phyloP scores from a whole-genome alignment of 2,797 vertebrate species.

The Euphonia xanthogaster region DNA sequence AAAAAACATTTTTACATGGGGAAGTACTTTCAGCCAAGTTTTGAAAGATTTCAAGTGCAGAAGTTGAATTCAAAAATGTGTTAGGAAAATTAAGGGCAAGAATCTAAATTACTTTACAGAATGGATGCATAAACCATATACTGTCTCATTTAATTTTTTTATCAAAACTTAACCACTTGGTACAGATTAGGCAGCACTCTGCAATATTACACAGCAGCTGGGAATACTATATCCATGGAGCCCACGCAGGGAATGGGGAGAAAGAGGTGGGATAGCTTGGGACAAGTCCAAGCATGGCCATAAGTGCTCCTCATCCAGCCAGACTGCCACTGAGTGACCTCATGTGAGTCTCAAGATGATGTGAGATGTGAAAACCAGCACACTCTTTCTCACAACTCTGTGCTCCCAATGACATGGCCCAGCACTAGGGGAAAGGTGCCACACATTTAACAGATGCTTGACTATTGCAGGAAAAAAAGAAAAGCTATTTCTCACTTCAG shows the following conservation, averaged over 20 bases:
- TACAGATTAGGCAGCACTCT: conserved; percentile 11
- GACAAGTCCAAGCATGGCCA: neutral
- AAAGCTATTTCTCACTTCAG: neutral
- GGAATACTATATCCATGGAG: neutral
- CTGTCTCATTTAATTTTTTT: conserved; percentile 12
- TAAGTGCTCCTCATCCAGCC: neutral
- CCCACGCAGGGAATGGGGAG: neutral
- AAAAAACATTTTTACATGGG: neutral
- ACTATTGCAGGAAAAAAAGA: neutral
- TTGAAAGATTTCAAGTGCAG: neutral
- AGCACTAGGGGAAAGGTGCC: neutral
- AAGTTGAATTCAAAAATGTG: neutral
- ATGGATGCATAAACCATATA: neutral
- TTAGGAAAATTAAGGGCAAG: neutral
- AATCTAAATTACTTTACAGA: conserved; percentile 21
- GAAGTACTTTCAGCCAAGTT: neutral
- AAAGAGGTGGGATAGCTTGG: neutral
- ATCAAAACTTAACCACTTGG: conserved; percentile 31
- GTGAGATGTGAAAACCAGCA: neutral
- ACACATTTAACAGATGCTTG: neutral
- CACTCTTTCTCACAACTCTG: rapidly evolving
- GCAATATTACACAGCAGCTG: neutral
- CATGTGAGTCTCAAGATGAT: neutral
- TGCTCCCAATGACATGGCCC: neutral
- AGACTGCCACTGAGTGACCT: neutral